Percentiles rank a stretch among this genome's conserved stretches.
phyloP scores from a whole-genome alignment of 2,113 vertebrate genomes.

The Pimephales promelas region DNA sequence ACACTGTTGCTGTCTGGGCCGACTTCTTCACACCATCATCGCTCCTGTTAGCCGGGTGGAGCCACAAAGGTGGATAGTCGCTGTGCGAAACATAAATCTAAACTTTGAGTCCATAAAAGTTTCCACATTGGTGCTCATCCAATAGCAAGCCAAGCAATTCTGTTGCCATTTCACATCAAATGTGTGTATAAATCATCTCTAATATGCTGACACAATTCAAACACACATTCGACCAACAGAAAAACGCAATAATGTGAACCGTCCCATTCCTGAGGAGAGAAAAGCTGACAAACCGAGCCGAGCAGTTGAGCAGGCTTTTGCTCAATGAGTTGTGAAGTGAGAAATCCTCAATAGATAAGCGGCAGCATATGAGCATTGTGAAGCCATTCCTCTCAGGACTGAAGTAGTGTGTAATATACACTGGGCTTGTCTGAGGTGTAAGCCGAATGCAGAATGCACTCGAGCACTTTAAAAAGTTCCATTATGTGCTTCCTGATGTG shows the following conservation, averaged over 20 bases:
- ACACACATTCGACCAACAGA: neutral
- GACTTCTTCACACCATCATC: too few species aligned
- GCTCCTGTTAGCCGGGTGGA: neutral
- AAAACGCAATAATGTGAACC: neutral
- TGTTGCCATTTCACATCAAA: neutral
- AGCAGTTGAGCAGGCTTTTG: neutral
- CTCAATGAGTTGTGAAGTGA: neutral
- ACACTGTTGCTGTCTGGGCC: too few species aligned
- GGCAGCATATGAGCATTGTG: constrained; percentile 6
- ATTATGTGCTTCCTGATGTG: neutral
- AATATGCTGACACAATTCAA: neutral
- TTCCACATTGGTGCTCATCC: neutral
- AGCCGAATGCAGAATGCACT: neutral
- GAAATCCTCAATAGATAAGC: neutral
- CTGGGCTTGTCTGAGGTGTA: neutral
- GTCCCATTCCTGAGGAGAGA: neutral
- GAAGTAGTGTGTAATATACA: constrained; percentile 3
- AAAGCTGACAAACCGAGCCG: neutral
- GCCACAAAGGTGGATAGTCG: neutral
- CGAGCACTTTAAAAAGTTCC: neutral
- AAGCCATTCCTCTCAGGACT: constrained; percentile 3
- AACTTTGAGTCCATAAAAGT: neutral
- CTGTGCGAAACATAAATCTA: neutral
- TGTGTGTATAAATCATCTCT: neutral
- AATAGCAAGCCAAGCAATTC: neutral